Conservation (phyloP, 1,140 invertebrate species). For the Pomacea maculata region DNA sequence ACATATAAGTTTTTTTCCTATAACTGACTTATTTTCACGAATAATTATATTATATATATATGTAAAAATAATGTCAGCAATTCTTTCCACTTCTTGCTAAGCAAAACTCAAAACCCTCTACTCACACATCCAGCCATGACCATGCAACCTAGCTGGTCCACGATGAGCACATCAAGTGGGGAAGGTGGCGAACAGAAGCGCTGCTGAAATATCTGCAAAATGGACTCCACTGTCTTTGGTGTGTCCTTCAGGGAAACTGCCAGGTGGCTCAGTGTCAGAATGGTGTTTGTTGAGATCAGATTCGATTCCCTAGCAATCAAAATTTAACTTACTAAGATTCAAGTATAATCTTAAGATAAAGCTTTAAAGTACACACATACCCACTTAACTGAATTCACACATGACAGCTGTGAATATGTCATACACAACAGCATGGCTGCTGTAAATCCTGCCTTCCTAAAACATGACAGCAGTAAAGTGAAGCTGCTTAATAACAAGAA, state of each 20-base stretch:
- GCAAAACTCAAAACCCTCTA: conserved; percentile 9
- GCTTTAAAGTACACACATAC: background rate
- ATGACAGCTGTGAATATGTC: too few relatives aligned
- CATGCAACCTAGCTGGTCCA: conserved; percentile 97
- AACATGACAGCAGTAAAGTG: too few relatives aligned
- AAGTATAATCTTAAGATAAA: background rate
- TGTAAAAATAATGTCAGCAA: too few relatives aligned
- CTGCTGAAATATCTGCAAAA: conserved; percentile 96
- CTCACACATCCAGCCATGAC: conserved; percentile 79
- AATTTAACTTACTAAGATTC: conserved; percentile 1
- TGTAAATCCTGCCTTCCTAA: too few relatives aligned
- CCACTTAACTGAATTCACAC: background rate
- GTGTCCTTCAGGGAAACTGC: conserved; percentile 92
- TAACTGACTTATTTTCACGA: too few relatives aligned
- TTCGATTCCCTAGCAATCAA: conserved; percentile 77
- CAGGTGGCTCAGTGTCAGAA: conserved; percentile 96
- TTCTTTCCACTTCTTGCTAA: too few relatives aligned
- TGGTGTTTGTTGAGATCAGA: conserved; percentile 94
- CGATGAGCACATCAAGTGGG: conserved; percentile 87
- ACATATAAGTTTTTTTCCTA: too few relatives aligned
- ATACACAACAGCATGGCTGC: too few relatives aligned
- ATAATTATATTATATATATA: too few relatives aligned
- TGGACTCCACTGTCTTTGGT: conserved; percentile 85
- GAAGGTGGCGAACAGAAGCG: conserved; percentile 91
- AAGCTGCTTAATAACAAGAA: too few relatives aligned